Percentiles rank a stretch among this genome's conserved stretches.
phyloP scores from a whole-genome alignment of 1,140 invertebrate species.

The Ceratina japonica region DNA sequence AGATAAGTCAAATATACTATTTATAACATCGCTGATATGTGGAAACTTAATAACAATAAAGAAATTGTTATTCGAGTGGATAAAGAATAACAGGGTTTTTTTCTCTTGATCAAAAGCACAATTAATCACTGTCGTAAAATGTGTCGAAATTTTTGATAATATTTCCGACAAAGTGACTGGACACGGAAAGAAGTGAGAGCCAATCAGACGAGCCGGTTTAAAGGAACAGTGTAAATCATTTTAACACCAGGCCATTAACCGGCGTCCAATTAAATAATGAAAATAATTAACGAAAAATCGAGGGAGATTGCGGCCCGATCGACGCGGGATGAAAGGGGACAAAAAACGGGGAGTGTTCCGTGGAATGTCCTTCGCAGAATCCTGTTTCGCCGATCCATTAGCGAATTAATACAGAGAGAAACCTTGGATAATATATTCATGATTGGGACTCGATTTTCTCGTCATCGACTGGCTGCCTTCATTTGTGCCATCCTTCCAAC shows the following conservation, averaged over 20 bases:
- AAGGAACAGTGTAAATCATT: constrained; percentile 15
- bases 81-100: no score
- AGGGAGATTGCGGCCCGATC: not conserved
- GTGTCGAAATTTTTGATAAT: not conserved
- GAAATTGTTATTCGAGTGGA: no score
- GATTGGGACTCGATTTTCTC: constrained; percentile 16
- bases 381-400: constrained; percentile 28
- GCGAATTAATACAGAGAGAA: constrained; percentile 42
- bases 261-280: constrained; percentile 26
- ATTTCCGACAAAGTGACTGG: constrained; percentile 3
- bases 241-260: constrained; percentile 12
- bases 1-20: no score
- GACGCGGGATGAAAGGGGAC: not conserved
- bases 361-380: constrained; percentile 10
- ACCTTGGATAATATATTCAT: constrained; percentile 38
- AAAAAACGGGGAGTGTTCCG: not conserved
- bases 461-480: constrained; percentile 15
- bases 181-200: not conserved
- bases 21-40: no score
- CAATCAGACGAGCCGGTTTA: not conserved
- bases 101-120: not conserved
- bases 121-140: not conserved
- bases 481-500: constrained; percentile 33
- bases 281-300: constrained; percentile 22
- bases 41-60: no score